Evolutionary conservation across 30 jellyfish, hydroid and myxozoan species (phyloP), one percentile per base, ranked within the genome.

Genomic region (Morbakka virulenta): DNA sequence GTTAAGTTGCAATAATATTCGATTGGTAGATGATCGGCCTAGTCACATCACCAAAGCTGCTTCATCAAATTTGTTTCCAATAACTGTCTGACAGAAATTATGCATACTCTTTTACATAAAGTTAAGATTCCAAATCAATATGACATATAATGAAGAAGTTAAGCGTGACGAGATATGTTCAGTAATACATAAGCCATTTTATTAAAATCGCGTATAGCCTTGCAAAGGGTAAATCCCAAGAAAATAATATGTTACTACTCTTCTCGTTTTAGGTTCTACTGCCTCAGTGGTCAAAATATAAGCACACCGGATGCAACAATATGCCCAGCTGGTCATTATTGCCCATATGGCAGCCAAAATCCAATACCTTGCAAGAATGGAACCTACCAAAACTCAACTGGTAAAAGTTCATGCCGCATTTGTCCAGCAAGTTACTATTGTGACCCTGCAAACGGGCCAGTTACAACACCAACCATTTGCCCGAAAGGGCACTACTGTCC

Each of bases 341-440:
- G 98, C 50, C 88, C 89, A 11, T 83, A 84, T 33, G 95, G 87
- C 47, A 69, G 81, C 29, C 70, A 81, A 1, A 25, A 32, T 34
- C 95, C 98, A 2, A 17, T 75, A 0, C 96, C 96, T 2, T 92
- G 98, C 31, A 82, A 61, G 21, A 92, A 92, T 50, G 98, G 96
- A 13, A 92, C 98, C 2, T 92, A 84, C 52, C 98, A 92, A 52
- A 79, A 81, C 69, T 76, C 63, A 47, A 49, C 98, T n/a, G 94
- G 96, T 3, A 95, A 92, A 62, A 71, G 65, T 23, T 36, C 84
- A 0, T 92, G 98, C 47, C 31, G 80, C 29, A 52, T 66, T 0
- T 92, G 98, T 64, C 98, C 96, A 33, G 83, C 95, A 48, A 96
- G 98, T 14, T 85, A 64, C 51, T 92, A 85, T 41, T 92, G 98